Evolutionary conservation across 2,797 vertebrate species (phyloP), one percentile per base, ranked within the genome.

Genomic region (Phataginus tricuspis): DNA sequence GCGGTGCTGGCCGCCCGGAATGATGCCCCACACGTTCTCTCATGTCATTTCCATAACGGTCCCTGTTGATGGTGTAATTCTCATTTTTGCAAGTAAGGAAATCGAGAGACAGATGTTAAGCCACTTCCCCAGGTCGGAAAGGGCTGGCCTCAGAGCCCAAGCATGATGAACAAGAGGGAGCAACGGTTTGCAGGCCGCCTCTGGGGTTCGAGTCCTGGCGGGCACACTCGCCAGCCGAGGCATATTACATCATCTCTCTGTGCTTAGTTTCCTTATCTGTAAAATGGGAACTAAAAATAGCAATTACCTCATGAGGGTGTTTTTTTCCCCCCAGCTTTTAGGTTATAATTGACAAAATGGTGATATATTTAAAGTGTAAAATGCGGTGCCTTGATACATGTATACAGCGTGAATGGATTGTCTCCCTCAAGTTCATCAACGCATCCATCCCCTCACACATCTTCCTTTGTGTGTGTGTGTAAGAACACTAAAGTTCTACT

Each of bases 221-320:
- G 23, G n/a, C 37, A 45, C 18, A 49, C 4, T 1, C 34, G 19
- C 9, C 27, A 75, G 61, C 27, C 89, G 23, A 2, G 75, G 63
- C 51, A 34, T 29, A 23, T 57, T 55, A 64, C 61, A 16, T 37
- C 10, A 37, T 31, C 42, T 83, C 66, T 55, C 45, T 45, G 63
- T 71, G 92, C 39, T 55, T 69, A 11, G 59, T 61, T 86, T 72
- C 37, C 34, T 7, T 29, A 45, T 27, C 72, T 86, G 42, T 88
- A 68, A 78, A 90, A 57, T 34, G 37, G 42, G 87, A 61, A 61
- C 34, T 69, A 31, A 59, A 5, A 37, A 27, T 21, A 49, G 86
- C 8, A 23, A 13, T 79, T 69, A 37, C 16, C 4, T 25, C 29
- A 29, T 45, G 63, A 31, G 1, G 19, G 51, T 74, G 72, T 74